Evolutionary conservation across 2,888 invertebrate genomes (phyloP).

Genomic region (Hirtodrosophila histrioides): DNA sequence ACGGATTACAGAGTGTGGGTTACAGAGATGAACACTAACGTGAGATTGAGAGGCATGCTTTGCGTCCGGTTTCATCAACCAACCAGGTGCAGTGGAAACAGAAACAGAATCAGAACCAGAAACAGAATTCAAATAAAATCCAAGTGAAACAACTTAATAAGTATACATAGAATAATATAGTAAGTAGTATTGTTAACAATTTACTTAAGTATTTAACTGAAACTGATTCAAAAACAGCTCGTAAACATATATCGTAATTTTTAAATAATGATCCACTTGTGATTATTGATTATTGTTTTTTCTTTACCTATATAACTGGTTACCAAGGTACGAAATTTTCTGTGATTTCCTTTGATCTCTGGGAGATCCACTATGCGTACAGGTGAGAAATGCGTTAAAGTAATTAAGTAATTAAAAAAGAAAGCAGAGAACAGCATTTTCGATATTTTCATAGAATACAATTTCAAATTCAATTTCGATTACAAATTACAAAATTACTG

Average conservation of each 20-base stretch:
- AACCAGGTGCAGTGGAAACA: constrained; percentile 42
- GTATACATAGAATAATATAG: constrained; percentile 1
- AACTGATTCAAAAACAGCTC: constrained; percentile 2
- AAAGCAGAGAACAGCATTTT: constrained; percentile 76
- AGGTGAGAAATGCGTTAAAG: constrained; percentile 82
- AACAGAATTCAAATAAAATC: constrained; percentile 14
- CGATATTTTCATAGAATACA: constrained; percentile 24
- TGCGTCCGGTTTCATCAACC: constrained; percentile 58
- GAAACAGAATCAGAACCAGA: constrained; percentile 15
- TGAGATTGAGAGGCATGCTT: constrained; percentile 70
- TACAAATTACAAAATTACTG: constrained; percentile 6
- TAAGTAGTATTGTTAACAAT: constrained; percentile 1
- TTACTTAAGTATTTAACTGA: not conserved
- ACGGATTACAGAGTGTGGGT: constrained; percentile 22
- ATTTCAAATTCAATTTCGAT: constrained; percentile 32
- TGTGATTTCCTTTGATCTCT: constrained; percentile 99
- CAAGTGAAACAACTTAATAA: constrained; percentile 17
- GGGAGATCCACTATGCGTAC: constrained; percentile 95
- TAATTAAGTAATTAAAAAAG: constrained; percentile 62
- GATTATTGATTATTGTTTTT: constrained; percentile 36
- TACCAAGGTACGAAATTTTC: constrained; percentile 99
- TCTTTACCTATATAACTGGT: constrained; percentile 98
- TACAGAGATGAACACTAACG: constrained; percentile 60
- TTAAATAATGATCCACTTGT: constrained; percentile 6
- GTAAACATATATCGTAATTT: not conserved